These are phyloP conservation scores for Enteromius afrohamiltoni DNA, from an alignment of 2,797 vertebrate species.

Conservation along the genomic window DNA sequence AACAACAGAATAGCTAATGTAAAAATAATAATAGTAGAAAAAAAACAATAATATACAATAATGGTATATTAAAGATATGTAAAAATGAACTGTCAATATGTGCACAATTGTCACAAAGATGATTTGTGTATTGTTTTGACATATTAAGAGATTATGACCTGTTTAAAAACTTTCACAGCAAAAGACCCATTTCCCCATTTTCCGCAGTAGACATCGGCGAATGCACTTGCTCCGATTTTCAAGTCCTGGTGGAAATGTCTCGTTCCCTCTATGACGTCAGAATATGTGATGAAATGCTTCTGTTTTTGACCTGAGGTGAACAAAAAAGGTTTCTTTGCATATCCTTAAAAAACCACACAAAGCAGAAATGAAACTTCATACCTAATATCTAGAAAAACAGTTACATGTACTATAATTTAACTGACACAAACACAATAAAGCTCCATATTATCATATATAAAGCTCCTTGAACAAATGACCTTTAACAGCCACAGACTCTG, in stretches of 20 bases:
- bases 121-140: background rate
- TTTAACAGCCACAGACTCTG: slow-evolving; percentile 25
- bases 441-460: background rate
- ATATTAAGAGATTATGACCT: slow-evolving; percentile 67
- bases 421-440: background rate
- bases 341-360: slow-evolving; percentile 10
- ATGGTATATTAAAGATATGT: background rate
- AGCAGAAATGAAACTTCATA: slow-evolving; percentile 16
- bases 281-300: slow-evolving; percentile 64
- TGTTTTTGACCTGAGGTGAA: slow-evolving; percentile 43
- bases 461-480: slow-evolving; percentile 21
- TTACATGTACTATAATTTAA: background rate
- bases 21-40: background rate
- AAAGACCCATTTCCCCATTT: slow-evolving; percentile 67
- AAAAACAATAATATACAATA: background rate
- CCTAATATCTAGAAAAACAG: background rate
- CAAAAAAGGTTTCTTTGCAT: background rate
- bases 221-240: slow-evolving; percentile 73
- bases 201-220: slow-evolving; percentile 76
- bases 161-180: slow-evolving; percentile 80
- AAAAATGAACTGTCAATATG: background rate
- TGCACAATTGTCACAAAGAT: background rate
- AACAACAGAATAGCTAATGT: background rate
- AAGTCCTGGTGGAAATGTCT: slow-evolving; percentile 75
- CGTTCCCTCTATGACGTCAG: slow-evolving; percentile 74